A percentile compares a stretch with the other conserved stretches of the same genome.
Conservation (phyloP, 2,888 invertebrate genomes). For the Aquatica leii region DNA sequence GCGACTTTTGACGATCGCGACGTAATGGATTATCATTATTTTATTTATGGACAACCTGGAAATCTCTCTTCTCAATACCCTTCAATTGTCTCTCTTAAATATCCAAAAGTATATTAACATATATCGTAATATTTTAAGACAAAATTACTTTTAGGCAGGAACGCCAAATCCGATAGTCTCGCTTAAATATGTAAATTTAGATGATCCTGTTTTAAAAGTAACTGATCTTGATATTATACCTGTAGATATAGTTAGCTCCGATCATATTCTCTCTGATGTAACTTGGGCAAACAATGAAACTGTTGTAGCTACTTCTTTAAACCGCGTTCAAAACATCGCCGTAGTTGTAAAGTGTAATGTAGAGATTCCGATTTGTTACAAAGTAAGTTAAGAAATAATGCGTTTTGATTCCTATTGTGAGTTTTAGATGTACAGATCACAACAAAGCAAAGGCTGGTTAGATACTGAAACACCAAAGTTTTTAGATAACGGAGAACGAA, state of each 20-base stretch:
- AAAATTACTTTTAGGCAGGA: slow-evolving; percentile 67
- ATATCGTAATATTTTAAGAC: too few species aligned
- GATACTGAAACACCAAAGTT: slow-evolving; percentile 67
- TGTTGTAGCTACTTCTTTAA: slow-evolving; percentile 81
- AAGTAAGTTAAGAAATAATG: slow-evolving; percentile 18
- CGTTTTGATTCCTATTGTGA: not conserved
- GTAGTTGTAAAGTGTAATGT: slow-evolving; percentile 54
- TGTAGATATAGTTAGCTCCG: slow-evolving; percentile 64
- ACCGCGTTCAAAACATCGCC: slow-evolving; percentile 81
- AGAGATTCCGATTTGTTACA: slow-evolving; percentile 11
- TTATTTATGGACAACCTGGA: slow-evolving; percentile 68
- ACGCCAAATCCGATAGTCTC: slow-evolving; percentile 76
- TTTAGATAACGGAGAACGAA: slow-evolving; percentile 58
- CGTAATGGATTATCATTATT: slow-evolving; percentile 71
- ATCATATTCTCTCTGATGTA: slow-evolving; percentile 75
- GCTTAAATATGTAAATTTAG: slow-evolving; percentile 70
- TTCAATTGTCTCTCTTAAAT: slow-evolving; percentile 71
- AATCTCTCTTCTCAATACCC: slow-evolving; percentile 70
- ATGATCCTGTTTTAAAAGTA: slow-evolving; percentile 28
- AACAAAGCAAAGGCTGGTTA: slow-evolving; percentile 72
- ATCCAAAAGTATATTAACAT: slow-evolving; percentile 72
- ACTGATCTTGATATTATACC: slow-evolving; percentile 56
- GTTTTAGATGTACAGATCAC: slow-evolving; percentile 19
- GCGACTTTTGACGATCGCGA: slow-evolving; percentile 74
- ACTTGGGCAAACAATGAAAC: slow-evolving; percentile 76